Evolutionary conservation across 2,888 invertebrate species (phyloP), one percentile per base, ranked within the genome.

Genomic region (Hofmannophila pseudospretella): DNA sequence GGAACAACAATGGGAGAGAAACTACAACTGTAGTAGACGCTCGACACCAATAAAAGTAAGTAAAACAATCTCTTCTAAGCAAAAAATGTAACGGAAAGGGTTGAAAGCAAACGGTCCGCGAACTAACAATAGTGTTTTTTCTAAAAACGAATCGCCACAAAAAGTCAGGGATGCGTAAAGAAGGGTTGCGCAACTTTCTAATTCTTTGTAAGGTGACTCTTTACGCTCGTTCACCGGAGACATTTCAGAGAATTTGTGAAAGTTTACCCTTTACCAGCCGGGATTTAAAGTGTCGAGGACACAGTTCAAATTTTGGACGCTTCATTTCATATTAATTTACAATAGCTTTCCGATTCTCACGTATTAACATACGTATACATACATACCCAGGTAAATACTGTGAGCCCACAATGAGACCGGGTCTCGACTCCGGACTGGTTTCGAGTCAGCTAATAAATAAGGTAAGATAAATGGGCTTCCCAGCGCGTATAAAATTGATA

Each of bases 171-270:
- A 70, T 61, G 66, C 68, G 73, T 72, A 77, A 73, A 72, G 59
- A 79, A 85, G 84, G 84, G 85, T 86, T 86, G 82, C 78, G 71
- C 76, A 86, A 86, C 86, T 86, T 86, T 86, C 86, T 79, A 84
- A 80, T 75, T 65, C 80, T 69, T 85, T 84, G 81, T 82, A 68
- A 82, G 78, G 75, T 80, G 70, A 67, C 64, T 59, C 54, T 71
- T 73, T 72, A 60, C 61, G 14, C n/a, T 19, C 9, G 47, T 60
- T 53, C 48, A 46, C 48, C 54, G 53, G 57, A 63, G 58, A 60
- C 43, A 51, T 62, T 81, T 81, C 79, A 74, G 38, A 58, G 85
- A 82, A 84, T 59, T 65, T 58, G 76, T 70, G 80, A 81, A 84
- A 82, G 80, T 79, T 68, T 61, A 72, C 69, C 69, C 75, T 72